Base-by-base conservation (phyloP, 2,113 vertebrate genomes). In the Otocyon megalotis region DNA sequence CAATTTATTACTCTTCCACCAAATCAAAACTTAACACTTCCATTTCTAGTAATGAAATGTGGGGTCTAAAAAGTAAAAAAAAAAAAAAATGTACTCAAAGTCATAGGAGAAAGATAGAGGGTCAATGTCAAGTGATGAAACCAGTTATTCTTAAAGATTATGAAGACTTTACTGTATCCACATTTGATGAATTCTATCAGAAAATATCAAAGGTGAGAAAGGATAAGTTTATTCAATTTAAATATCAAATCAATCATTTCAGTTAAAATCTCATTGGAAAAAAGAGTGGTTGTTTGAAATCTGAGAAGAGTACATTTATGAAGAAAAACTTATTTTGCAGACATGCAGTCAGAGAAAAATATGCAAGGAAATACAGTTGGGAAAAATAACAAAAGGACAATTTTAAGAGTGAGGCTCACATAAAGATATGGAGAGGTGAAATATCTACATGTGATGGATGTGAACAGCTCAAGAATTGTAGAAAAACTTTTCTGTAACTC, bases 171-270 rank as follows among this genome's bases (percentile, higher is more conserved):
- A 85, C 35, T 79, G 48, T n/a, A 67, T 35, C 69, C 22, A 69
- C 88, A 50, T 88, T 86, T 88, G 4, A 48, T 63, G 11, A 32
- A n/a, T 22, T 94, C 30, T 95, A 53, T 74, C 8, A 90, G 77
- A 95, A 97, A 95, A 96, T 58, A 93, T 17, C 15, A 84, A 92
- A 79, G 12, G 30, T 56, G 13, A 96, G 24, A 74, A 92, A 86
- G 8, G 14, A 62, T 32, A 69, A 28, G 11, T 88, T 63, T 58
- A 48, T 26, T 94, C 12, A 72, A 72, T 62, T 84, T 94, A 43
- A 95, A 43, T 91, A 86, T 16, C 48, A 88, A 88, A 43, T 37
- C 3, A 74, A 3, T 79, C 5, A 50, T 50, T 67, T 54, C 37
- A 96, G 32, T 80, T 37, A 93, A 97, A 95, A 91, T 77, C 5